These are phyloP conservation scores for Ascaphus truei DNA, from an alignment of 2,113 vertebrate species.

Conservation along the genomic window DNA sequence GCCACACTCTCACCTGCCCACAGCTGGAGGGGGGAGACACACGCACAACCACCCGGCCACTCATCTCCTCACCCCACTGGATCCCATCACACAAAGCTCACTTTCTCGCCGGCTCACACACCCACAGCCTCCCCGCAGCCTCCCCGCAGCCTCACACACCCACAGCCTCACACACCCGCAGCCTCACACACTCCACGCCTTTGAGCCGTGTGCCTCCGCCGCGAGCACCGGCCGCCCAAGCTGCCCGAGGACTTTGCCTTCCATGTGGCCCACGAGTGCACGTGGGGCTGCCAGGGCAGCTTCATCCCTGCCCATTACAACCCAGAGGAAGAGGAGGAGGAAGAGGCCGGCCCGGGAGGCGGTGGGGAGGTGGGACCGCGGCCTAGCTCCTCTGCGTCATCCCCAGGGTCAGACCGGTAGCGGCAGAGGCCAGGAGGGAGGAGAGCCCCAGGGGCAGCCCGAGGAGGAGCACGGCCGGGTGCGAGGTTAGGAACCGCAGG, in stretches of 20 bases:
- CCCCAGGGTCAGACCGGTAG: conserved; percentile 36
- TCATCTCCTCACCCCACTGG: too few relatives aligned
- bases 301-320: conserved; percentile 88
- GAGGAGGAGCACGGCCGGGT: conserved; percentile 49
- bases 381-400: conserved; percentile 37
- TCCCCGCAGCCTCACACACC: too few relatives aligned
- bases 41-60: too few relatives aligned
- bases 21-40: too few relatives aligned
- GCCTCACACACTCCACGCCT: too few relatives aligned
- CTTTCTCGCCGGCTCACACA: too few relatives aligned
- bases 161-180: too few relatives aligned
- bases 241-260: conserved; percentile 88
- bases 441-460: conserved; percentile 56
- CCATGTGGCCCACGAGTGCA: conserved; percentile 86
- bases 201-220: too few relatives aligned
- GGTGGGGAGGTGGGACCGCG: neutral
- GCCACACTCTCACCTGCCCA: too few relatives aligned
- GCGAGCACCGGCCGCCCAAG: conserved; percentile 82
- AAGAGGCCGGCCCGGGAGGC: conserved; percentile 47
- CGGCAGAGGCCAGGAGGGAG: conserved; percentile 61
- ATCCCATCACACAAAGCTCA: too few relatives aligned
- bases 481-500: conserved; percentile 47
- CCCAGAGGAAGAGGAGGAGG: conserved; percentile 79
- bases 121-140: too few relatives aligned
- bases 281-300: conserved; percentile 83